A percentile compares a stretch with the other conserved stretches of the same genome.
Conservation (phyloP, 2,113 vertebrate genomes). For the Caracal caracal region DNA sequence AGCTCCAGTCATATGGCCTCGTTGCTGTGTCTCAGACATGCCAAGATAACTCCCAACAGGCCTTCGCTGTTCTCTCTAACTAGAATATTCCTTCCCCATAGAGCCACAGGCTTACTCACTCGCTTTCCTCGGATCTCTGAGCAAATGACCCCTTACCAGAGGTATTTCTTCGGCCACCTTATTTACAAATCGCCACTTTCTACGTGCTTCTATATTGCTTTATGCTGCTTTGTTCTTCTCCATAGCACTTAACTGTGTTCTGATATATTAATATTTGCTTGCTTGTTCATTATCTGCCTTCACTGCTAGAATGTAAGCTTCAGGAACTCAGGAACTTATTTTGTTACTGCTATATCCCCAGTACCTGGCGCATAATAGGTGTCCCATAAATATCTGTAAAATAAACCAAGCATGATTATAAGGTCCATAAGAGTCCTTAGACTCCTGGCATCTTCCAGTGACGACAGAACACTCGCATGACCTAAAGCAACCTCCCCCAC, state of each 20-base stretch:
- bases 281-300: background rate
- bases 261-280: background rate
- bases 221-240: background rate
- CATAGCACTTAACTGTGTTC: background rate
- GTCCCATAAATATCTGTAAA: background rate
- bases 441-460: background rate
- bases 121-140: background rate
- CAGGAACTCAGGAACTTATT: background rate
- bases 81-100: background rate
- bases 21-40: background rate
- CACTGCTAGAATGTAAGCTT: background rate
- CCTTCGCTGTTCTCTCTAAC: background rate
- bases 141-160: conserved; percentile 20
- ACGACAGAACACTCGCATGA: background rate
- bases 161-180: background rate
- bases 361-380: background rate
- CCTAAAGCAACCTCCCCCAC: background rate
- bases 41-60: conserved; percentile 18
- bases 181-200: background rate
- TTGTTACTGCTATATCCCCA: background rate
- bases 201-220: background rate
- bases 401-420: conserved; percentile 17
- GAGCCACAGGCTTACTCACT: conserved; percentile 2
- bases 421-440: background rate
- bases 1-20: background rate